Conservation (phyloP, 1,140 invertebrate species). For the Psix sp. region DNA sequence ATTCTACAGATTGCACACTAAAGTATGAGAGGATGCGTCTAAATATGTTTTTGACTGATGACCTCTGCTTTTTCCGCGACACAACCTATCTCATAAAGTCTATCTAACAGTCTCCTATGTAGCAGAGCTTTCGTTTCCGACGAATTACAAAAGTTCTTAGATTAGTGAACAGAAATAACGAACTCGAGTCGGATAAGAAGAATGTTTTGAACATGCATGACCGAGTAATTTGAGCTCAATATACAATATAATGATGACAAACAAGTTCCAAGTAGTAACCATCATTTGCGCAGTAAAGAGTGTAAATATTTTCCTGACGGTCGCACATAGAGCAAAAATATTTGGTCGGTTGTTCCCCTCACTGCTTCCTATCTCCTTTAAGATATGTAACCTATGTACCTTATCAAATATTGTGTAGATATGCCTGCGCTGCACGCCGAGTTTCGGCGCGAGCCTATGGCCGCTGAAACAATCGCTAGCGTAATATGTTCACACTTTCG, state of each 20-base stretch:
- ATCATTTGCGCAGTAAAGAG: conserved; percentile 50
- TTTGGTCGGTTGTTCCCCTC: conserved; percentile 57
- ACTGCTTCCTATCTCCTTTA: conserved; percentile 58
- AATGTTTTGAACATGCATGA: conserved; percentile 39
- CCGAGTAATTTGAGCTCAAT: conserved; percentile 20
- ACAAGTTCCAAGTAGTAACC: conserved; percentile 50
- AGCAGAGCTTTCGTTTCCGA: conserved; percentile 43
- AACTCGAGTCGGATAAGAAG: conserved; percentile 4
- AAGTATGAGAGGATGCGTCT: conserved; percentile 11
- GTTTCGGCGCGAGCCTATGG: conserved; percentile 63
- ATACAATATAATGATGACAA: conserved; percentile 25
- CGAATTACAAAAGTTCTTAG: conserved; percentile 36
- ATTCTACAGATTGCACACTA: conserved; percentile 18
- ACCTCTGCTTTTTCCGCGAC: conserved; percentile 41
- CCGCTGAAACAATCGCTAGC: conserved; percentile 66
- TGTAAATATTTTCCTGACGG: conserved; percentile 58
- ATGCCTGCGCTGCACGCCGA: conserved; percentile 66
- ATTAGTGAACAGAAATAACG: conserved; percentile 20
- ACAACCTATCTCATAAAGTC: conserved; percentile 15
- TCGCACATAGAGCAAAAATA: conserved; percentile 57
- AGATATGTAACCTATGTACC: conserved; percentile 60
- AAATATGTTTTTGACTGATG: conserved; percentile 38
- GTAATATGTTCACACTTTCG: conserved; percentile 59
- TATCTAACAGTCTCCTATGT: conserved; percentile 27
- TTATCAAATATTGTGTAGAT: conserved; percentile 64